Evolutionary conservation across 2,888 invertebrate species (phyloP), one percentile per base, ranked within the genome.

Genomic region (Pogonocherus hispidulus): DNA sequence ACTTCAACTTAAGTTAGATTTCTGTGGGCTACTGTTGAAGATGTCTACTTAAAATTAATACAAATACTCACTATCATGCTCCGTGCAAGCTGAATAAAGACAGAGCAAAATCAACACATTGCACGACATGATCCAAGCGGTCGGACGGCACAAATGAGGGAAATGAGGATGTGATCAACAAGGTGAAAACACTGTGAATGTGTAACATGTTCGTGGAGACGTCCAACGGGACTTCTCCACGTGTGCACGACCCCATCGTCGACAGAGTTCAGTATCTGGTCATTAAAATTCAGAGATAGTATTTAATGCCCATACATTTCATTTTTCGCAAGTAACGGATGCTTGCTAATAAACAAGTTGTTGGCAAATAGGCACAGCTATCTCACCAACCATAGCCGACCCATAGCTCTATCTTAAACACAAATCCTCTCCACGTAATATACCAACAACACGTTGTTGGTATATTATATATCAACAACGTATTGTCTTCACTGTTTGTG

Each of bases 41-140:
- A 49, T 63, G 23, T 63, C 70, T 67, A 70, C 62, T 62, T 62
- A 51, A 16, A 59, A 59, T 41, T 57, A 63, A 49, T 27, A 71
- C 68, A 67, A 80, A 89, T 93, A 93, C 93, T 93, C 92, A 93
- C 93, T 91, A 93, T 92, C 93, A 93, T 93, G 93, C 93, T 93
- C 92, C 93, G 92, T 92, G 93, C 93, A 92, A 93, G 93, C 93
- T 90, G 89, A 88, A 89, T 88, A 90, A 87, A 90, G 87, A 89
- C 88, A 90, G 88, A 89, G 87, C 89, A 86, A 89, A 85, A 88
- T 90, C 88, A 89, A 88, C 86, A 86, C 86, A 84, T 83, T 75
- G 83, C 81, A 82, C 78, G 67, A 73, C 67, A 80, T 76, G 75
- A 75, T 79, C 82, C 80, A 84, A 84, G 83, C 83, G 81, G 79